These are phyloP conservation scores for Ia io DNA, from an alignment of 2,113 vertebrate genomes.

Conservation along the genomic window DNA sequence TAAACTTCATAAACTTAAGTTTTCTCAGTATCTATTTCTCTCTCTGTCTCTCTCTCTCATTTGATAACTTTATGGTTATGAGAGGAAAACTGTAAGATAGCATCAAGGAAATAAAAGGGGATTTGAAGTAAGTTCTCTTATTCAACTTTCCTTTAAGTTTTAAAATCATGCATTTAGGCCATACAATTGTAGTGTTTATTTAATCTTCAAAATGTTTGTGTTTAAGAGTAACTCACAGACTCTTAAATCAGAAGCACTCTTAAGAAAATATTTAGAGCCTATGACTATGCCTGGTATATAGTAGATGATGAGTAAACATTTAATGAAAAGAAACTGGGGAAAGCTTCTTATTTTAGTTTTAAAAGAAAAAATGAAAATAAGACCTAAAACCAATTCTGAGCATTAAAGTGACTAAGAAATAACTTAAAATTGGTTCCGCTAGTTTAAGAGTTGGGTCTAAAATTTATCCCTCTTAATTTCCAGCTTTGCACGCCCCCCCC, in stretches of 20 bases:
- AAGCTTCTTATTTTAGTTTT: slow-evolving; percentile 35
- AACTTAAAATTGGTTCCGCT: slow-evolving; percentile 15
- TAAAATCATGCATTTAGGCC: slow-evolving; percentile 6
- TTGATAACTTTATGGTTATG: neutral
- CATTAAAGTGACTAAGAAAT: neutral
- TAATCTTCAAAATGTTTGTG: slow-evolving; percentile 48
- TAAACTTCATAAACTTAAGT: slow-evolving; percentile 23
- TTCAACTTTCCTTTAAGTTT: slow-evolving; percentile 49
- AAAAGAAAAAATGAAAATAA: slow-evolving; percentile 6
- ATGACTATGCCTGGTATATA: slow-evolving; percentile 1
- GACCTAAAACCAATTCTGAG: slow-evolving; percentile 25
- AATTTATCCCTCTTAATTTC: slow-evolving; percentile 18
- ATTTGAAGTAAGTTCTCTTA: slow-evolving; percentile 48
- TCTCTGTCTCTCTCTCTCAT: neutral
- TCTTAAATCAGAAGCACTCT: slow-evolving; percentile 28
- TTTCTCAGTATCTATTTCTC: slow-evolving; percentile 10
- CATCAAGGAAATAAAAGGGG: slow-evolving; percentile 18
- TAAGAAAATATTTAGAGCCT: slow-evolving; percentile 39
- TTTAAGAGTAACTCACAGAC: slow-evolving; percentile 46
- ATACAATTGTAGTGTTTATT: slow-evolving; percentile 34
- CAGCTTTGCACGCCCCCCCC: neutral
- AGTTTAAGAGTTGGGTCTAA: neutral
- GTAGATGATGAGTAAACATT: slow-evolving; percentile 57
- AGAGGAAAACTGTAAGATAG: slow-evolving; percentile 28
- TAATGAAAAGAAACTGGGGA: slow-evolving; percentile 27